Conservation (phyloP, 2,113 vertebrate genomes). For the Amia ocellicauda region DNA sequence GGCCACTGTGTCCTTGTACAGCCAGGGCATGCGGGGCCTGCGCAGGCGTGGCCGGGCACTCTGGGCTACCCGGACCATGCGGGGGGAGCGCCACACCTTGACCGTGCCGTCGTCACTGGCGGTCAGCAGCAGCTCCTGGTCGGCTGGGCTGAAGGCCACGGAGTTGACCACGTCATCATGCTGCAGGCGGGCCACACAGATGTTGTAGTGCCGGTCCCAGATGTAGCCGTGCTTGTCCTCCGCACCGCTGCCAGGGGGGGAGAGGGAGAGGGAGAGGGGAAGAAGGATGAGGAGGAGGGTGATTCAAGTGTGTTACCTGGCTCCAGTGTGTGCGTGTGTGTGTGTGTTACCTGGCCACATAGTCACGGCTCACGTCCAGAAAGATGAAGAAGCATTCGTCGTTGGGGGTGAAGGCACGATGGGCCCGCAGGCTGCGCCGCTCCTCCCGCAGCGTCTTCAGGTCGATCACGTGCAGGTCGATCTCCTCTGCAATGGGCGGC, state of each 20-base stretch:
- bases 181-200: constrained; percentile 86
- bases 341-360: constrained; percentile 83
- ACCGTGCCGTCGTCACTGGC: constrained; percentile 90
- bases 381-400: constrained; percentile 98
- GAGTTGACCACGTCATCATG: constrained; percentile 94
- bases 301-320: too few species aligned
- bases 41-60: constrained; percentile 41
- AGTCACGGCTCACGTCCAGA: constrained; percentile 92
- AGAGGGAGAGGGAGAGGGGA: background rate
- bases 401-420: constrained; percentile 90
- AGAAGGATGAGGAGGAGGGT: too few species aligned
- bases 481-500: constrained; percentile 91
- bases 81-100: constrained; percentile 90
- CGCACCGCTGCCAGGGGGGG: constrained; percentile 70
- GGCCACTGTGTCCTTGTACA: constrained; percentile 55
- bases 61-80: constrained; percentile 61
- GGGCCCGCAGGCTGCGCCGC: constrained; percentile 80
- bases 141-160: constrained; percentile 86
- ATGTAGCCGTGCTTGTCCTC: constrained; percentile 95
- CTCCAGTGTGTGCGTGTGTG: background rate
- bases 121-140: constrained; percentile 91
- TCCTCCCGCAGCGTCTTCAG: constrained; percentile 90
- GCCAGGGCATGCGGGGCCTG: constrained; percentile 73
- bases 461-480: constrained; percentile 89
- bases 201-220: constrained; percentile 97